Base-by-base conservation (phyloP, 92 coral and sea anemone species). In the Galaxea fascicularis region DNA sequence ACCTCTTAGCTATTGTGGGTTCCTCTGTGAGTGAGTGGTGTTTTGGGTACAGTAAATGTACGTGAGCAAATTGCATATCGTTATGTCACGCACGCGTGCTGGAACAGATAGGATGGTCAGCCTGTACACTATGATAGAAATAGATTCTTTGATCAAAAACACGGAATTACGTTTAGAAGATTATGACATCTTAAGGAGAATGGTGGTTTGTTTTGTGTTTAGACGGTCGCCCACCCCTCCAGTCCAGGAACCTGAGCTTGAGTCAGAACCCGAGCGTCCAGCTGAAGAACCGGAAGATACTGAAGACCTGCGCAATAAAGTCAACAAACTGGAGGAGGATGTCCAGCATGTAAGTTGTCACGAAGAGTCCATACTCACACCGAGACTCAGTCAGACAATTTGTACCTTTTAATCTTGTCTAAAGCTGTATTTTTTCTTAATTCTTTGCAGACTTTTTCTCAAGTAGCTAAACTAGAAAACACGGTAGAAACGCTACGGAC, bases 401-500 rank as follows among this genome's bases (percentile, higher is more conserved):
- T 35, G 21, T 56, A 4, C 22, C 62, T 2, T 56, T 16, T 4
- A 16, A 16, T 46, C 51, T 13, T 46, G 3, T 16, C 62, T 17
- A 56, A 4, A 56, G 8, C 24, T 56, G 62, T 20, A 17, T 16
- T 29, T 29, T 31, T 30, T 29, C 29, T 14, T 66, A 10, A 66
- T 1, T 4, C 41, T 10, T 56, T 29, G 0, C 80, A 96, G 99
- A 86, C 95, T 18, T 89, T 91, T 28, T 82, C 97, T 17, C 98
- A 96, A 78, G 83, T 95, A 58, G 93, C 78, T 73, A 96, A 96
- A 83, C 83, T 97, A 30, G 99, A 97, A 45, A 89, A 92, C 59
- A 95, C 99, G 12, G 97, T 97, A 35, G 93, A 95, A 80, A 96
- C 99, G 0, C 75, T 97, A 69, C 85, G 98, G 28, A 95, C 98